Evolutionary conservation across 2,888 invertebrate species (phyloP).

Genomic region (Parnassius glacialis): DNA sequence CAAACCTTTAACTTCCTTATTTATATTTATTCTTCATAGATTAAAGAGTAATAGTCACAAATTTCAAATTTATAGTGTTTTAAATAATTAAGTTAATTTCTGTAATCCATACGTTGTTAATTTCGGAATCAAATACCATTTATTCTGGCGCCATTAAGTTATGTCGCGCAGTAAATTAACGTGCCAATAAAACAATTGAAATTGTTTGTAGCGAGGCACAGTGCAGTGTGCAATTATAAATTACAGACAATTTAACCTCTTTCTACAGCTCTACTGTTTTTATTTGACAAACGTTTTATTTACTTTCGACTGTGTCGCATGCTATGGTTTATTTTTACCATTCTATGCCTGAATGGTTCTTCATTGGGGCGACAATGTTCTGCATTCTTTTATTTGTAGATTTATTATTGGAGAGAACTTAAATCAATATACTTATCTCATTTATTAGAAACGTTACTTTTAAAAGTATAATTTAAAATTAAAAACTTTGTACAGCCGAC

Average conservation of each 20-base stretch:
- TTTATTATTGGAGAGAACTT: no score
- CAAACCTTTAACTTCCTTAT: not conserved
- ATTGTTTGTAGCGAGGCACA: constrained; percentile 19
- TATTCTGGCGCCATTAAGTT: constrained; percentile 14
- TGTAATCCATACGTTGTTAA: constrained; percentile 9
- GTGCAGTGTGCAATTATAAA: constrained; percentile 21
- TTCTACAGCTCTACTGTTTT: constrained; percentile 7
- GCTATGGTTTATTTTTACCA: constrained; percentile 3
- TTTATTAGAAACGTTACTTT: no score
- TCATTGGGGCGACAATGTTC: constrained; percentile 13
- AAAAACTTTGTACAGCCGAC: no score
- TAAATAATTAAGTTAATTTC: no score
- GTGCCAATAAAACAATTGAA: constrained; percentile 24
- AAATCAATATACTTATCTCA: no score
- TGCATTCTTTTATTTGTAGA: not conserved
- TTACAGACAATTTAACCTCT: constrained; percentile 22
- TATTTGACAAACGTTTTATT: constrained; percentile 18
- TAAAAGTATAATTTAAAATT: no score
- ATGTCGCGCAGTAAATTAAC: constrained; percentile 23
- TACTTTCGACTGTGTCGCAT: constrained; percentile 10
- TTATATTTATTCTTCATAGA: constrained; percentile 3
- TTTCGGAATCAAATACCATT: constrained; percentile 19
- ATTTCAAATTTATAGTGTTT: no score
- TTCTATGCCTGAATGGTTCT: not conserved
- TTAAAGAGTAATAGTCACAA: no score